A percentile compares a stretch with the other conserved stretches of the same genome.
Evolutionary conservation across 2,797 vertebrate species (phyloP).

Genomic region (Pangasius macronema): DNA sequence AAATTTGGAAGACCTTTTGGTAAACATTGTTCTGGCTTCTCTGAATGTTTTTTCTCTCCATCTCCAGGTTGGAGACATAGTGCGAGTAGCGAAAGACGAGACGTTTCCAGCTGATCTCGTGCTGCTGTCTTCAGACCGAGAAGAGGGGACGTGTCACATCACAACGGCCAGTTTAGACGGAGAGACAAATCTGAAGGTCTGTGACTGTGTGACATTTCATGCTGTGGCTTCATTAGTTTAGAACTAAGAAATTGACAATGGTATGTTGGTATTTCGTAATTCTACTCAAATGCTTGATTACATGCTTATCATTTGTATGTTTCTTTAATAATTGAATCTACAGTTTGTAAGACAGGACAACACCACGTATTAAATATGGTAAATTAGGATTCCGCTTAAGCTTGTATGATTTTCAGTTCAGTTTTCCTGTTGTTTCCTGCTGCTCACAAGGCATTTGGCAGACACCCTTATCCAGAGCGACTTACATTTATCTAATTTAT

Average conservation of each 20-base stretch:
- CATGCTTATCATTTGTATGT: not conserved
- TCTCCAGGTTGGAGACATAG: slow-evolving; percentile 94
- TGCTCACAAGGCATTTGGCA: too few relatives aligned
- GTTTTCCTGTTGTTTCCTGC: too few relatives aligned
- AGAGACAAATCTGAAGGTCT: slow-evolving; percentile 97
- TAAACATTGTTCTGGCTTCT: not conserved
- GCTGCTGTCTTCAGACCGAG: slow-evolving; percentile 90
- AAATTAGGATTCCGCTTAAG: not conserved
- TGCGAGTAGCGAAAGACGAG: slow-evolving; percentile 98
- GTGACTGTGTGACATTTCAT: slow-evolving; percentile 17
- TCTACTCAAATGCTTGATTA: not conserved
- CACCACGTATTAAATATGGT: not conserved
- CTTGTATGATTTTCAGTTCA: not conserved
- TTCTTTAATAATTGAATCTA: not conserved
- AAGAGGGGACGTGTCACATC: slow-evolving; percentile 92
- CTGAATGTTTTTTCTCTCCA: not conserved
- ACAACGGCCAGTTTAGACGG: slow-evolving; percentile 96
- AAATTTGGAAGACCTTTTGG: too few relatives aligned
- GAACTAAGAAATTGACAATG: not conserved
- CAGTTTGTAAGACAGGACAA: not conserved
- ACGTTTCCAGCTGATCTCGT: slow-evolving; percentile 96
- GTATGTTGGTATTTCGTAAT: not conserved
- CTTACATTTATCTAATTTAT: too few relatives aligned
- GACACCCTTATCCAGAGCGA: too few relatives aligned
- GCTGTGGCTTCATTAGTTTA: not conserved